phyloP scores from a whole-genome alignment of 2,113 vertebrate genomes.

The Abramis brama region DNA sequence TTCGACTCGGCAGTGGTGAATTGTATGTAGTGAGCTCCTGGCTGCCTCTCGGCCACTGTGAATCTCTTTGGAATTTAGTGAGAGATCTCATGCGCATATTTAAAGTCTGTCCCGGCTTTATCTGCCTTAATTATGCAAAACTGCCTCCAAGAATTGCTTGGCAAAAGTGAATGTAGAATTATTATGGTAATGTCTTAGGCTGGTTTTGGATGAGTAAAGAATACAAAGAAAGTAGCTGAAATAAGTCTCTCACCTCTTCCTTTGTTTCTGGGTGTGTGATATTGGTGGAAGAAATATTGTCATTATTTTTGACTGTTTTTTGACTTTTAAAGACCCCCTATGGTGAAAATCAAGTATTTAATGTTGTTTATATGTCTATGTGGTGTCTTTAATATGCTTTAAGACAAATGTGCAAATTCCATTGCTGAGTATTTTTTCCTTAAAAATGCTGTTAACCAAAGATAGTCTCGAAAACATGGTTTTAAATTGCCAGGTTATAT shows the following conservation, averaged over 20 bases:
- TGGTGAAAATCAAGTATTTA: no score
- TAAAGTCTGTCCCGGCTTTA: slow-evolving; percentile 2
- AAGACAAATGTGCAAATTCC: no score
- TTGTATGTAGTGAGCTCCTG: slow-evolving; percentile 37
- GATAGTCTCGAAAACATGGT: no score
- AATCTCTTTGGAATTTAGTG: slow-evolving; percentile 41
- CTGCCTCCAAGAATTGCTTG: slow-evolving; percentile 13
- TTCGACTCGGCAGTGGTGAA: slow-evolving; percentile 14
- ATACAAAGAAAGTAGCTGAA: background rate
- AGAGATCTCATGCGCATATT: slow-evolving; percentile 18
- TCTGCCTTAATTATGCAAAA: slow-evolving; percentile 45
- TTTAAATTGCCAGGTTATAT: no score
- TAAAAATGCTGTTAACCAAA: no score
- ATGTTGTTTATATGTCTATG: no score
- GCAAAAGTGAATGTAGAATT: slow-evolving; percentile 27
- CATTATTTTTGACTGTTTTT: no score
- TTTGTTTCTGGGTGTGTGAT: background rate
- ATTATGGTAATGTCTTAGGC: slow-evolving; percentile 43
- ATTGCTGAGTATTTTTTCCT: no score
- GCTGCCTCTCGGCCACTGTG: background rate
- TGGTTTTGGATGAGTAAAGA: slow-evolving; percentile 6
- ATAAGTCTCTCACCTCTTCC: background rate
- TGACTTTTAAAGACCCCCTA: no score
- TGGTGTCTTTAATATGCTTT: no score
- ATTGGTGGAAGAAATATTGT: background rate